These are phyloP conservation scores for Harlomillsia oculata DNA, from an alignment of 1,140 invertebrate genomes.

Conservation along the genomic window DNA sequence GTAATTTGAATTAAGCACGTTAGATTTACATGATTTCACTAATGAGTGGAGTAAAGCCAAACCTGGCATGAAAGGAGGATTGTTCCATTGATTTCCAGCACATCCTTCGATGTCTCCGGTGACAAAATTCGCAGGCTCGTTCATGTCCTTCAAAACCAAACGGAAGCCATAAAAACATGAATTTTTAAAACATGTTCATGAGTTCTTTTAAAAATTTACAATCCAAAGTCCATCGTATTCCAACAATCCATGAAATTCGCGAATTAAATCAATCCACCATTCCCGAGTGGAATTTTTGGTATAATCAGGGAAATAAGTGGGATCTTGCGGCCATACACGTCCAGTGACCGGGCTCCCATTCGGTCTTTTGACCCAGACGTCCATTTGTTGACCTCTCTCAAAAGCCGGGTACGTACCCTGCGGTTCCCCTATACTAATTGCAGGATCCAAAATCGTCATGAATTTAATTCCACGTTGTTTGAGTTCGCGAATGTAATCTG, in stretches of 20 bases:
- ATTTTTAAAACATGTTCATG: not conserved
- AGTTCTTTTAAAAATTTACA: constrained; percentile 35
- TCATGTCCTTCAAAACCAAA: constrained; percentile 42
- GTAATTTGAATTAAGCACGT: not conserved
- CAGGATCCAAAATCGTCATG: constrained; percentile 42
- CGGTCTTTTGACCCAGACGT: constrained; percentile 41
- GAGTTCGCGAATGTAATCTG: constrained; percentile 60
- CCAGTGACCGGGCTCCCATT: constrained; percentile 27
- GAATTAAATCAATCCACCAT: constrained; percentile 41
- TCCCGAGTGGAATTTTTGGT: constrained; percentile 36
- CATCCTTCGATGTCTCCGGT: constrained; percentile 40
- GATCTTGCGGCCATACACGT: constrained; percentile 31
- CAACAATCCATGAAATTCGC: constrained; percentile 39
- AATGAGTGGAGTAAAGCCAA: not conserved
- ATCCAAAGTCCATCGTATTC: constrained; percentile 40
- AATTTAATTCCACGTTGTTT: constrained; percentile 40
- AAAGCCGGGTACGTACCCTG: constrained; percentile 37
- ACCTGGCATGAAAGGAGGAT: constrained; percentile 31
- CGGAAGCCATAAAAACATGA: not conserved
- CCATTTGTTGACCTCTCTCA: constrained; percentile 39
- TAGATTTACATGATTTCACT: not conserved
- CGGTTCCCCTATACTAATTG: constrained; percentile 37
- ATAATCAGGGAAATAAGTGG: constrained; percentile 39
- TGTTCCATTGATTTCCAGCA: constrained; percentile 17
- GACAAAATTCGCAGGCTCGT: constrained; percentile 42